Evolutionary conservation across 2,888 invertebrate species (phyloP).

Genomic region (Odontocolon sp.): DNA sequence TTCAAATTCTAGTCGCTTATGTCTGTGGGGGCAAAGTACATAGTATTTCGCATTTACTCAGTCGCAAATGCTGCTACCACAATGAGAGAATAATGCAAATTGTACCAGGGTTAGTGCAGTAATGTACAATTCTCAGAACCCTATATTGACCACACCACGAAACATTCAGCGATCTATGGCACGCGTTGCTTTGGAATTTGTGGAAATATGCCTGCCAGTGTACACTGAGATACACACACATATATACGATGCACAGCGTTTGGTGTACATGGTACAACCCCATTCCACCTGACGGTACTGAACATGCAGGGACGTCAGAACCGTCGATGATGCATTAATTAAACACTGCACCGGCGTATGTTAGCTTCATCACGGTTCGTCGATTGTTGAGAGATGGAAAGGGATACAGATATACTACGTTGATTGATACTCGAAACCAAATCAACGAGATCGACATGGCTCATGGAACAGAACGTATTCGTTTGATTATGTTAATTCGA

Average conservation of each 20-base stretch:
- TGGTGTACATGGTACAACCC: slow-evolving; percentile 16
- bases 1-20: slow-evolving; percentile 3
- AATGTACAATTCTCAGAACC: not conserved
- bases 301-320: slow-evolving; percentile 24
- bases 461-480: not conserved
- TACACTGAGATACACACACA: not conserved
- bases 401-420: not conserved
- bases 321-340: slow-evolving; percentile 51
- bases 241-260: not conserved
- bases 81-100: not conserved
- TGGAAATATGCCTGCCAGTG: slow-evolving; percentile 29
- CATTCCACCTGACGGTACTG: slow-evolving; percentile 17
- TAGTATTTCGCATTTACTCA: not conserved
- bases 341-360: slow-evolving; percentile 21
- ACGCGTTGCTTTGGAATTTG: slow-evolving; percentile 32
- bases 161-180: slow-evolving; percentile 30
- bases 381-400: not conserved
- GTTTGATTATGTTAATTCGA: not conserved
- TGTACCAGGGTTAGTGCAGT: not conserved
- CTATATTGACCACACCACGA: slow-evolving; percentile 8
- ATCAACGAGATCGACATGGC: slow-evolving; percentile 22
- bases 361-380: not conserved
- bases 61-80: not conserved
- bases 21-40: not conserved
- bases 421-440: slow-evolving; percentile 1